Evolutionary conservation across 1,140 invertebrate species (phyloP), one percentile per base, ranked within the genome.

Genomic region (Leptinotarsa lineolata): DNA sequence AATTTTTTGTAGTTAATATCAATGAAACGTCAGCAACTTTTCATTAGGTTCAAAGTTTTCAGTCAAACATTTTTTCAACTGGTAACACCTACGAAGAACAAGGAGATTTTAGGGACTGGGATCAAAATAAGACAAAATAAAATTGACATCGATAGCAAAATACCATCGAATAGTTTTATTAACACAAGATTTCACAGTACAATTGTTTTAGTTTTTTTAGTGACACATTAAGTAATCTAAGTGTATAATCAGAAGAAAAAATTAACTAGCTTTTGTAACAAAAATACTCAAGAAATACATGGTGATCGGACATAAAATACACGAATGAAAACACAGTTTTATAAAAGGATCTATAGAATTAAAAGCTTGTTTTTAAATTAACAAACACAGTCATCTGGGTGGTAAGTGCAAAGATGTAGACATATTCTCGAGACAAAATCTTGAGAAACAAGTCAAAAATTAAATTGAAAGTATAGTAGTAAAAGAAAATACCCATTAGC

Each of bases 121-220:
- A 39, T 66, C 5, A 20, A 63, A 66, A 39, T 39, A 64, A 76
- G 15, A 76, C n/a, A 18, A 69, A 72, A 73, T 72, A 74, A 74
- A 76, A 78, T 75, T 64, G 67, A 72, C 67, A 65, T 78, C 76
- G 74, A 77, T 79, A 79, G 76, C 75, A 79, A 79, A 80, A 79
- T 74, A 78, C 78, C 79, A 81, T 76, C 78, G 77, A 80, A 74
- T 77, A 69, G 60, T 79, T 77, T 39, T 81, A 76, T 79, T 79
- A 71, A 71, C 69, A 80, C 72, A 79, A 74, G 77, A 81, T 63
- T 75, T 79, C 73, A 80, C 77, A 80, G 73, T 77, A 79, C 74
- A 80, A 66, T 75, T 63, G 44, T 79, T 80, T 77, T 72, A 69
- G 70, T 75, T 68, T 77, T n/a, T 78, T 76, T 71, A 69, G 70